These are phyloP conservation scores for Odontophorus gujanensis DNA, from an alignment of 2,113 vertebrate genomes.

Conservation along the genomic window DNA sequence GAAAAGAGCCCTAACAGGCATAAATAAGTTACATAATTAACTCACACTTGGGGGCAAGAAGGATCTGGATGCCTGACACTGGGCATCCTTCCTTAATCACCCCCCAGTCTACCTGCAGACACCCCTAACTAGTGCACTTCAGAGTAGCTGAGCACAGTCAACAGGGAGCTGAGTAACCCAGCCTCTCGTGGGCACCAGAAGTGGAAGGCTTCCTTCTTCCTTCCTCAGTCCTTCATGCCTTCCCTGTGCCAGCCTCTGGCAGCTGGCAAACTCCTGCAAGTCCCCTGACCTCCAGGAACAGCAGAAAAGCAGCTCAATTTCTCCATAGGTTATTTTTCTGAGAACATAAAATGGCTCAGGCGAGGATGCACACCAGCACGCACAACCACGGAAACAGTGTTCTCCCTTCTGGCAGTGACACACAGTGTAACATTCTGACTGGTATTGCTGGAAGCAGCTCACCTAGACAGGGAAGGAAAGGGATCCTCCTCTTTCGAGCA, in stretches of 20 bases:
- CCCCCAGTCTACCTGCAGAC: not conserved
- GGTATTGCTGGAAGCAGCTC: not conserved
- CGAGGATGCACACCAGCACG: not conserved
- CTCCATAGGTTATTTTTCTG: not conserved
- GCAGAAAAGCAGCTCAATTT: not conserved
- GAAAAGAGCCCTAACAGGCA: not conserved
- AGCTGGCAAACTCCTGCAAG: not conserved
- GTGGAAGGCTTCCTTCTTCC: not conserved
- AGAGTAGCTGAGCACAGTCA: not conserved
- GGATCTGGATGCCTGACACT: not conserved
- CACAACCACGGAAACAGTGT: not conserved
- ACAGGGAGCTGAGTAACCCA: not conserved
- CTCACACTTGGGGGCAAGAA: not conserved
- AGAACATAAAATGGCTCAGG: not conserved
- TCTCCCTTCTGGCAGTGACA: not conserved
- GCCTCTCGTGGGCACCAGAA: not conserved
- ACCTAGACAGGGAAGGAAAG: not conserved
- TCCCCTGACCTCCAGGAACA: not conserved
- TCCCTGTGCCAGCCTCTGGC: not conserved
- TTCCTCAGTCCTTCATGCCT: not conserved
- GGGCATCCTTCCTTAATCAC: not conserved
- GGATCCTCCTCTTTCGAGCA: not conserved
- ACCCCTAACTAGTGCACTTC: not conserved
- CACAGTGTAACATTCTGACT: not conserved
- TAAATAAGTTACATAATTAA: not conserved